A percentile compares a stretch with the other conserved stretches of the same genome.
Conservation (phyloP, 2,888 invertebrate genomes). For the Pristionchus fissidentatus region DNA sequence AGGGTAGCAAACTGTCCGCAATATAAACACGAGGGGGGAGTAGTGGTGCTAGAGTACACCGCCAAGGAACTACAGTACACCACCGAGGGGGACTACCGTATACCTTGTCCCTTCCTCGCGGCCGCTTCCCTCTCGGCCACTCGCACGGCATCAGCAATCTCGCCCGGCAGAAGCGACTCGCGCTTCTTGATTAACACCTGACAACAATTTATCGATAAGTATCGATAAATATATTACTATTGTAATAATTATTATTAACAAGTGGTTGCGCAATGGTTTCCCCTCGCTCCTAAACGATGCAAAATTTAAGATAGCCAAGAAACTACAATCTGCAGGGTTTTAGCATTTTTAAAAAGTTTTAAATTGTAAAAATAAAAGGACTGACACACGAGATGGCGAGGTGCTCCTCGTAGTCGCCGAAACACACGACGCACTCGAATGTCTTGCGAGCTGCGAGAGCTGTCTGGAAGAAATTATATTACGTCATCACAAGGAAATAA, state of each 20-base stretch:
- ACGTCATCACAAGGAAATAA: too few species aligned
- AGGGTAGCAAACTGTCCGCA: too few species aligned
- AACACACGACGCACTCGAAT: slow-evolving; percentile 41
- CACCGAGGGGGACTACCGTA: neutral
- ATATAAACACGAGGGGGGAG: too few species aligned
- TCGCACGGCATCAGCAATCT: neutral
- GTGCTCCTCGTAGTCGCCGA: slow-evolving; percentile 38
- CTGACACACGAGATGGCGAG: slow-evolving; percentile 37
- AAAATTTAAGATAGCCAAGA: too few species aligned
- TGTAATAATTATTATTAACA: too few species aligned
- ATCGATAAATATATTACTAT: too few species aligned
- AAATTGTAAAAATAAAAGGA: neutral
- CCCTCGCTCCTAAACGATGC: too few species aligned
- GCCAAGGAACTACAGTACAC: neutral
- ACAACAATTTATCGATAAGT: too few species aligned
- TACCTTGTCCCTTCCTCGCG: neutral
- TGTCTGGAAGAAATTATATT: neutral
- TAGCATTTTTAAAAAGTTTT: neutral
- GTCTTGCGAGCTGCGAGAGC: neutral
- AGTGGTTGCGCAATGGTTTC: too few species aligned
- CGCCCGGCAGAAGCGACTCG: neutral
- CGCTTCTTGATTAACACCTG: neutral
- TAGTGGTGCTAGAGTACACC: too few species aligned
- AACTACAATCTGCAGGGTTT: neutral
- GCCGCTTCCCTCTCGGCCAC: neutral